Conservation (phyloP, 2,113 vertebrate genomes). For the Sphaerodactylus townsendi region DNA sequence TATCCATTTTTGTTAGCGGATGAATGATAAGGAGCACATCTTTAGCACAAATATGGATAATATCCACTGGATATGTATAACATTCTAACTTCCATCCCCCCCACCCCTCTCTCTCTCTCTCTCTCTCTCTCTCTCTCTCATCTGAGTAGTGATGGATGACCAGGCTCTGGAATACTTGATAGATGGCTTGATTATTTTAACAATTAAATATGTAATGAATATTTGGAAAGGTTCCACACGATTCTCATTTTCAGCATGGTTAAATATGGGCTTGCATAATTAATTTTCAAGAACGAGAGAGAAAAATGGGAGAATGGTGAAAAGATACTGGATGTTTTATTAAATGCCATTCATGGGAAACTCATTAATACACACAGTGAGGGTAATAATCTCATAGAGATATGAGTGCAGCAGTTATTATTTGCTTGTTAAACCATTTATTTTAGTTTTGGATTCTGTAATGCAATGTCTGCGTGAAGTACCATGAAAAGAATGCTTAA, state of each 20-base stretch:
- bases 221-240: constrained; percentile 69
- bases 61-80: not conserved
- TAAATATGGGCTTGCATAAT: constrained; percentile 73
- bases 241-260: constrained; percentile 71
- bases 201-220: constrained; percentile 75
- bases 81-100: constrained; percentile 41
- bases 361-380: constrained; percentile 67
- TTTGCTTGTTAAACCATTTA: constrained; percentile 43
- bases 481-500: not conserved
- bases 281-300: constrained; percentile 71
- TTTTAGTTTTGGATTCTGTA: not conserved
- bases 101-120: constrained; percentile 21
- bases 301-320: constrained; percentile 69
- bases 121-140: constrained; percentile 3
- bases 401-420: constrained; percentile 40
- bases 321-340: constrained; percentile 71
- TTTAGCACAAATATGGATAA: not conserved
- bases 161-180: constrained; percentile 61
- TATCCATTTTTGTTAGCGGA: not conserved
- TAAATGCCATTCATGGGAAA: constrained; percentile 69
- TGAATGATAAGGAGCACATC: not conserved
- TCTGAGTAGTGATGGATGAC: constrained; percentile 60
- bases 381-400: constrained; percentile 49
- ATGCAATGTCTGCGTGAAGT: not conserved
- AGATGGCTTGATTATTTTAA: constrained; percentile 74